Base-by-base conservation (phyloP, 1,140 invertebrate species). In the Reticulitermes speratus region DNA sequence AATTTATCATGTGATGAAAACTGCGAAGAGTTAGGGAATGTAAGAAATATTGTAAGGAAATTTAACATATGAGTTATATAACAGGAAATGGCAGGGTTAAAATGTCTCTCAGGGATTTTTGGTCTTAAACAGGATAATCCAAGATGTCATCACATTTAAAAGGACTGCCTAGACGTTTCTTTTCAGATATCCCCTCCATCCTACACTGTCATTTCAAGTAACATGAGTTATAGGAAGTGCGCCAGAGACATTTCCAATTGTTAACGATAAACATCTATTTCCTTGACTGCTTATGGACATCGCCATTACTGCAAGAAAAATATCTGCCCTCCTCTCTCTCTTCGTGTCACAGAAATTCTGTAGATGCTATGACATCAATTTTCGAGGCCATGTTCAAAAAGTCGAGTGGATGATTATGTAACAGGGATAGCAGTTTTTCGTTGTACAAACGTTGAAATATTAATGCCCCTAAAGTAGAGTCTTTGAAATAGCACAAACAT, bases 271-370 rank as follows among this genome's bases (percentile, higher is more conserved):
- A 75, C 65, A 75, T 75, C 65, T 25, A 75, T 75, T 75, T 75
- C 65, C 65, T 75, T 75, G 65, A 75, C 65, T 75, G 65, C 65
- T 75, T 75, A 75, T 75, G 65, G 65, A 75, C 65, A 75, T 75
- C 65, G n/a, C 65, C 65, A 75, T 75, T 75, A 75, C 65, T n/a
- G 65, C 65, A 75, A 75, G 65, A 75, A 75, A 75, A 30, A 75
- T 75, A 3, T 75, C 65, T 75, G n/a, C n/a, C 65, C 65, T 75
- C 7, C 14, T 75, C 65, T 75, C 65, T 75, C 65, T 75, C 65
- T 75, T 25, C n/a, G 65, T 75, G 65, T 75, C 65, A 75, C n/a
- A 75, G 65, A 75, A 75, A 75, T 75, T 75, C 65, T 75, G 65
- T 75, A 75, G 65, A 75, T 75, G 65, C 30, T 25, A 25, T 75